These are phyloP conservation scores for Anticlea derivata DNA, from an alignment of 2,888 invertebrate genomes.

Conservation along the genomic window DNA sequence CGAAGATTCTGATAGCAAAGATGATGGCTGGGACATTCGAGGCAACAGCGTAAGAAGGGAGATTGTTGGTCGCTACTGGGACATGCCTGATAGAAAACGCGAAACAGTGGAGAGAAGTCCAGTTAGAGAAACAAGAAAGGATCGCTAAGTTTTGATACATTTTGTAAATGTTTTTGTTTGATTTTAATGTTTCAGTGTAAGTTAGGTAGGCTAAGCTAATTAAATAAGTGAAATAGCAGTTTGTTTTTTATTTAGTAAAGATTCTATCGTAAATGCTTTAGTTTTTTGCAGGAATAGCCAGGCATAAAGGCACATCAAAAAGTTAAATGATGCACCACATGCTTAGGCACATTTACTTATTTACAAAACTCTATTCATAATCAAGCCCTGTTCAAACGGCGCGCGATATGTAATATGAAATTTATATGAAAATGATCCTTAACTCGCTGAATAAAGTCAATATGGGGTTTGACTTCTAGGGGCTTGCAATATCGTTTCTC, in stretches of 20 bases:
- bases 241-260: conserved; percentile 5
- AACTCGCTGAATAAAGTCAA: too few relatives aligned
- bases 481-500: too few relatives aligned
- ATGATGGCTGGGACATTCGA: conserved; percentile 51
- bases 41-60: conserved; percentile 37
- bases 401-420: too few relatives aligned
- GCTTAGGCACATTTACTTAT: too few relatives aligned
- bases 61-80: conserved; percentile 47
- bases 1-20: conserved; percentile 25
- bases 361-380: too few relatives aligned
- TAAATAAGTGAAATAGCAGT: conserved; percentile 1
- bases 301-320: too few relatives aligned
- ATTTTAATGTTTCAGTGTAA: conserved; percentile 13
- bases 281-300: background rate
- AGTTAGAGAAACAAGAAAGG: conserved; percentile 21
- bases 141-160: conserved; percentile 21
- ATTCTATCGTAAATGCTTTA: too few relatives aligned
- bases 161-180: conserved; percentile 19
- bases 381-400: too few relatives aligned
- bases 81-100: conserved; percentile 38
- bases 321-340: too few relatives aligned
- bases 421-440: too few relatives aligned
- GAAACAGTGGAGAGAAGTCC: conserved; percentile 33
- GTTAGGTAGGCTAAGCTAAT: background rate
- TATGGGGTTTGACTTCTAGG: too few relatives aligned